Evolutionary conservation across 2,797 vertebrate species (phyloP), one percentile per base, ranked within the genome.

Genomic region (Propithecus perrieri): DNA sequence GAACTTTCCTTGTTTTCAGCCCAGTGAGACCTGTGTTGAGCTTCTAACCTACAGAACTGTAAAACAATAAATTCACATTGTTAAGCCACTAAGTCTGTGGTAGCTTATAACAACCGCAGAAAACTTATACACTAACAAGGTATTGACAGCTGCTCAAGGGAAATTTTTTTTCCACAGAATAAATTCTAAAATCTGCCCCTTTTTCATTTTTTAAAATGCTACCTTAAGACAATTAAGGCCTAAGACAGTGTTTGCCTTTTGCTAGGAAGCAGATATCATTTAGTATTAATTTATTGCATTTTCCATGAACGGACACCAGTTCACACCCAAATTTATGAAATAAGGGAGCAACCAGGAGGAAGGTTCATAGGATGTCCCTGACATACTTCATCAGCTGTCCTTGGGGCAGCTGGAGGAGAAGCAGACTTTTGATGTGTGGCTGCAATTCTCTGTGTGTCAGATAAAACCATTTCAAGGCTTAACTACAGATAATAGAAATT

Each of bases 401-500:
- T 98, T 98, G 97, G 86, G 94, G 90, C 78, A 97, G 88, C 28
- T 13, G 15, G 90, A 93, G 74, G 50, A 61, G n/a, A 96, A 95
- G 95, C 0, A 96, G 75, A 89, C 80, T 97, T 97, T 98, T 98
- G 98, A 98, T 98, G 97, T 97, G 93, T 20, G 65, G 90, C 94
- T 96, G 75, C 74, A 96, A 83, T 97, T 97, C 81, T 97, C 0
- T 91, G 94, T 59, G 48, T 97, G 97, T 96, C 97, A 97, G 71
- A 89, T 95, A 71, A 90, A 97, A 96, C 83, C 38, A 89, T 89
- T 95, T 97, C 89, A 97, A 98, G 83, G 95, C 48, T 97, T 98
- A 91, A 96, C 91, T 96, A 92, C 97, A 96, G 85, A 95, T 95
- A 97, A 97, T 28, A 96, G 63, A 94, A 69, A 71, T 55, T 79